These are phyloP conservation scores for Rhopalosiphum nymphaeae DNA, from an alignment of 2,888 invertebrate genomes.

Conservation along the genomic window DNA sequence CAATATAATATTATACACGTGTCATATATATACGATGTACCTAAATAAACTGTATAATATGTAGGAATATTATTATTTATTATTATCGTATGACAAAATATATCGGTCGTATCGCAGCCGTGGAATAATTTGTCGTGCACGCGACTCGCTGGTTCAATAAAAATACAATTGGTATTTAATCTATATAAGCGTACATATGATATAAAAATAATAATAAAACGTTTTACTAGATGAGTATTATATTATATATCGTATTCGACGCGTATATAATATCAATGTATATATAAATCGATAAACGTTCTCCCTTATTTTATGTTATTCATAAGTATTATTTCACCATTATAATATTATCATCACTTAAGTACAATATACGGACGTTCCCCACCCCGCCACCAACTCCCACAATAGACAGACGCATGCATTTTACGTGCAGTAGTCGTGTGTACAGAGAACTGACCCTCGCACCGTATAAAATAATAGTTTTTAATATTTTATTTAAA, in stretches of 20 bases:
- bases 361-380: neutral
- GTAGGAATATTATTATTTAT: constrained; percentile 11
- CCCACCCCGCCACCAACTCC: neutral
- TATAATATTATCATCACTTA: neutral
- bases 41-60: neutral
- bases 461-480: neutral
- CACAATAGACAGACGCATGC: neutral
- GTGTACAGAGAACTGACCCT: neutral
- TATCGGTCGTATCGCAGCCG: neutral
- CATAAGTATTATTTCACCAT: neutral
- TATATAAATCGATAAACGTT: neutral
- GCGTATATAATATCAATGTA: neutral
- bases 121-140: constrained; percentile 25
- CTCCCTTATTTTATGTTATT: neutral
- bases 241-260: neutral
- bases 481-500: neutral
- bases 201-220: neutral
- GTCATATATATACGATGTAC: neutral
- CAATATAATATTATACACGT: constrained; percentile 6
- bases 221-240: neutral
- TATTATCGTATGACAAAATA: neutral
- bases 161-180: constrained; percentile 28
- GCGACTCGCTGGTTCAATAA: constrained; percentile 37
- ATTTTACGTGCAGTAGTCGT: neutral
- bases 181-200: neutral